Evolutionary conservation across 2,888 invertebrate species (phyloP), one percentile per base, ranked within the genome.

Genomic region (Cephus sareptanus): DNA sequence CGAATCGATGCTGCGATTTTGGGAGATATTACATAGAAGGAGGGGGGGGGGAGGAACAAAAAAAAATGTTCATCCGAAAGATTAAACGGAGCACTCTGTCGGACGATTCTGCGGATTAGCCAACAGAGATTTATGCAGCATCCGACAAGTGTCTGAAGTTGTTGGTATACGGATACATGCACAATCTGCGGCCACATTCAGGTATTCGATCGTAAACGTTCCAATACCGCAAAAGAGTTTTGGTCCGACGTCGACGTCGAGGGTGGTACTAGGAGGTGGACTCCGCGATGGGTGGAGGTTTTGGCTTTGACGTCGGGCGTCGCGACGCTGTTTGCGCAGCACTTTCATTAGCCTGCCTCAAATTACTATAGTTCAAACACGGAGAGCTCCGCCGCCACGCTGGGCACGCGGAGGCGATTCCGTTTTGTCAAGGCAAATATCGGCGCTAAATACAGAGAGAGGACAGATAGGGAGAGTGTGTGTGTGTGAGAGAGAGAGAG

Each of bases 331-430:
- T 90, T 91, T 90, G 88, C 90, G 88, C 86, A 88, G 90, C 87
- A 89, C 90, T 90, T 91, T 90, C 90, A 91, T 91, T 89, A 91
- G 90, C 89, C 88, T 88, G 89, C 89, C 89, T 90, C 89, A 90
- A 90, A 91, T 91, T 90, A 90, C 89, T 89, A 88, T 88, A 89
- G 89, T 89, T 90, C 90, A 91, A 91, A 90, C 87, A 89, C 87
- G 81, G 79, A 56, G 56, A 84, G 86, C 85, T 85, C 79, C 82
- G 70, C 84, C 80, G 79, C 75, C 70, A 37, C 73, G 79, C 81
- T 80, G 82, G 80, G 81, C 83, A 83, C 82, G 82, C 85, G 81
- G 84, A 85, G 87, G 87, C 89, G 88, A 90, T 89, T 88, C 85
- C 87, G 88, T 90, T 90, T 87, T 87, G 88, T 88, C 85, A 86